Conservation (phyloP, 2,113 vertebrate genomes). For the Pampusana beccarii region DNA sequence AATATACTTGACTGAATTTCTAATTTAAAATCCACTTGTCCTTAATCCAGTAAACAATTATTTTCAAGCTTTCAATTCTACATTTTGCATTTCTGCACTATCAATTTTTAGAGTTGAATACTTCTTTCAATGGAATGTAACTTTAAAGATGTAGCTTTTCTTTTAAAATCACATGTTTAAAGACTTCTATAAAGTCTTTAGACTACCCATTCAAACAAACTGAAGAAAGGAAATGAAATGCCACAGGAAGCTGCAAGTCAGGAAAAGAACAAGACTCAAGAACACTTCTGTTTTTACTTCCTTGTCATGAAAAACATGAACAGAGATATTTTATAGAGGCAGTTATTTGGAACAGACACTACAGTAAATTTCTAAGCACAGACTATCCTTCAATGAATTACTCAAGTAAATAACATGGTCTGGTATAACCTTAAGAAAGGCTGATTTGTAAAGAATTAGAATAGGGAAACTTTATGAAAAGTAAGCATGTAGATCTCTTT, state of each 20-base stretch:
- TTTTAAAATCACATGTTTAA: neutral
- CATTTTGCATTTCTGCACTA: neutral
- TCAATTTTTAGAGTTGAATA: neutral
- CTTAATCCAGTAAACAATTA: neutral
- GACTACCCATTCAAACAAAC: neutral
- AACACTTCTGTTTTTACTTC: slow-evolving; percentile 35
- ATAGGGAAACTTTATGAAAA: neutral
- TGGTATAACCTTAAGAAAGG: neutral
- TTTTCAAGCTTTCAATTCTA: neutral
- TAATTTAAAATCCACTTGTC: neutral
- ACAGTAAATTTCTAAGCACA: neutral
- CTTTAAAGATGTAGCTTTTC: neutral
- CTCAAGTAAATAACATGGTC: neutral
- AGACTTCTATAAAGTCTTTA: neutral
- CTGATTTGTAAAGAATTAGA: neutral
- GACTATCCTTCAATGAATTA: neutral
- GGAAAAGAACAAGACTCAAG: slow-evolving; percentile 12
- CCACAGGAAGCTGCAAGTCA: slow-evolving; percentile 36
- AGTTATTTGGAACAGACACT: neutral
- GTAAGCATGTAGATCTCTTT: neutral
- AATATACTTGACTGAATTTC: neutral
- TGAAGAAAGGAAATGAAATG: neutral
- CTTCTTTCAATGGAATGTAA: neutral
- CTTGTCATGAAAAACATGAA: neutral
- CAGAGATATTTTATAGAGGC: neutral